These are phyloP conservation scores for Phaethornis superciliosus DNA, from an alignment of 2,113 vertebrate genomes.

Conservation along the genomic window DNA sequence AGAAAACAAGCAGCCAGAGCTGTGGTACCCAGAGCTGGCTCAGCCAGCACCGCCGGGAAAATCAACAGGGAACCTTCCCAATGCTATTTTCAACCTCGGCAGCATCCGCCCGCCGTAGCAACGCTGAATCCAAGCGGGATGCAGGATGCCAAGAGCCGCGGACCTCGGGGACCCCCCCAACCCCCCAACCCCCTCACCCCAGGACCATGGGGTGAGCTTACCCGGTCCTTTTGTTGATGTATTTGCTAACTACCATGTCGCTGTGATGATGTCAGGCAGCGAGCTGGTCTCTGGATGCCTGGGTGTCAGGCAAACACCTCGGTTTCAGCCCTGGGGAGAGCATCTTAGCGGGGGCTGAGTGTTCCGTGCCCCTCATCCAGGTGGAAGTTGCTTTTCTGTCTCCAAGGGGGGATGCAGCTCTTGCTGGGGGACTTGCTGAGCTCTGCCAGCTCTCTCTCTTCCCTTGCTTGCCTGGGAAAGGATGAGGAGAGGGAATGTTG, in stretches of 20 bases:
- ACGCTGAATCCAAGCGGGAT: background rate
- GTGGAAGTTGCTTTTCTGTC: slow-evolving; percentile 27
- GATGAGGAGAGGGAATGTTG: background rate
- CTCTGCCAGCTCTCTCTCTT: background rate
- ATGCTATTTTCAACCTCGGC: slow-evolving; percentile 57
- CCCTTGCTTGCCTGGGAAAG: background rate
- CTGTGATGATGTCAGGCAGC: background rate
- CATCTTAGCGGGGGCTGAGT: slow-evolving; percentile 15
- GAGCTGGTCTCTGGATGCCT: background rate
- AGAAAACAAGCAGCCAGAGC: background rate
- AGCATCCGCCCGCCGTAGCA: background rate
- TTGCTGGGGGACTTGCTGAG: background rate
- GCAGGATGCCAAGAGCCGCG: background rate
- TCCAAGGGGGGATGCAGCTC: slow-evolving; percentile 21
- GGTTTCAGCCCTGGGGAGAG: background rate
- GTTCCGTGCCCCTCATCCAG: background rate
- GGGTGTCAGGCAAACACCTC: background rate
- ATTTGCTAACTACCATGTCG: background rate
- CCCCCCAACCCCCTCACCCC: background rate
- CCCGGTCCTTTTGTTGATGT: background rate
- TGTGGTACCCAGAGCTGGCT: background rate
- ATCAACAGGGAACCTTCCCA: slow-evolving; percentile 20
- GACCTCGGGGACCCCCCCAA: background rate
- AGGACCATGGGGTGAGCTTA: background rate
- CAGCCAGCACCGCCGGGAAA: background rate